Conservation (phyloP, 2,888 invertebrate genomes). For the Scelioninae gen. 2 region DNA sequence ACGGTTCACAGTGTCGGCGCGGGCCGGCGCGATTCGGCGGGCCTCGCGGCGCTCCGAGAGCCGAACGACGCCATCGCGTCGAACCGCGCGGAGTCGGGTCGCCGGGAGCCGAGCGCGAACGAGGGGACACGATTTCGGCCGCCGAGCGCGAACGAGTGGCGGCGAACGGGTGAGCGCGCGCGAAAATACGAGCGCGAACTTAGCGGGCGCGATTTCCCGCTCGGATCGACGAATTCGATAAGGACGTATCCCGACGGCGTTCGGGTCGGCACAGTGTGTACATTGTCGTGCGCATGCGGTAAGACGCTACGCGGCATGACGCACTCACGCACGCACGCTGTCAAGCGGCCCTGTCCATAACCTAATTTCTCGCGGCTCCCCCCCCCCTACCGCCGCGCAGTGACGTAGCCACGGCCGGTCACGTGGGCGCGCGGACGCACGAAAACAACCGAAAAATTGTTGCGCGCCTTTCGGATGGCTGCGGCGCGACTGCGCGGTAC, state of each 20-base stretch:
- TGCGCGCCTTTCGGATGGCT: too few species aligned
- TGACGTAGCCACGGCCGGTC: slow-evolving; percentile 37
- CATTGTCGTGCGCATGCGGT: slow-evolving; percentile 47
- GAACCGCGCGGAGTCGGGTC: too few species aligned
- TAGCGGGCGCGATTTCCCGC: slow-evolving; percentile 20
- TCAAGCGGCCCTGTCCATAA: slow-evolving; percentile 62
- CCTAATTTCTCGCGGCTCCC: slow-evolving; percentile 45
- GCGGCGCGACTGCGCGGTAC: too few species aligned
- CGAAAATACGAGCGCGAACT: neutral
- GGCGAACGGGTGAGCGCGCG: neutral
- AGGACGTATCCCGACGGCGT: slow-evolving; percentile 37
- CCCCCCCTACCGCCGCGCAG: slow-evolving; percentile 2
- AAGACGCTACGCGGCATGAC: slow-evolving; percentile 63
- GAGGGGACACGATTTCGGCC: slow-evolving; percentile 13
- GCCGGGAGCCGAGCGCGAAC: neutral
- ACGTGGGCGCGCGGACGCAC: slow-evolving; percentile 5
- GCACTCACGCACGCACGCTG: slow-evolving; percentile 59
- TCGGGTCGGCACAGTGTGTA: slow-evolving; percentile 33
- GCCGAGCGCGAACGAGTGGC: neutral
- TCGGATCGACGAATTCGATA: slow-evolving; percentile 33
- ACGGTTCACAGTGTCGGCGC: too few species aligned
- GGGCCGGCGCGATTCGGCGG: slow-evolving; percentile 4
- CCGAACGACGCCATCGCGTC: slow-evolving; percentile 1
- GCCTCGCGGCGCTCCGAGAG: neutral
- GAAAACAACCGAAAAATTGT: too few species aligned